These are phyloP conservation scores for Ailuropoda melanoleuca DNA, from an alignment of 2,113 vertebrate species.

Conservation along the genomic window DNA sequence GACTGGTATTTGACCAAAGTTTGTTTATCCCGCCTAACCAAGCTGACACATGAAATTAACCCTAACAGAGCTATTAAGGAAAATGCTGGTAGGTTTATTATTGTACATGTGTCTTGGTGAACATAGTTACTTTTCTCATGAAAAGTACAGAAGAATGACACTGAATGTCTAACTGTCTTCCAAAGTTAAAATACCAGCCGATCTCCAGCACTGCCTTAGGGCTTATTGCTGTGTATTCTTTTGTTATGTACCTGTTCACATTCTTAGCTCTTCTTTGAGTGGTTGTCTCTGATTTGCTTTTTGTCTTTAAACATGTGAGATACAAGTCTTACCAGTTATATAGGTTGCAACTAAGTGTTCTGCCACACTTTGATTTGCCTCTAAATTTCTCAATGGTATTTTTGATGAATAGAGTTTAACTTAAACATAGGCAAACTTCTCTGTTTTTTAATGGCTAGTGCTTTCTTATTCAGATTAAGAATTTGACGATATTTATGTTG, in stretches of 20 bases:
- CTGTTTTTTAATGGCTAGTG: not conserved
- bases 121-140: not conserved
- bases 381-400: not conserved
- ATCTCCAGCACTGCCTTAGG: not conserved
- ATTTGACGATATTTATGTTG: not conserved
- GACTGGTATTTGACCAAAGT: not conserved
- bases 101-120: not conserved
- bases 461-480: not conserved
- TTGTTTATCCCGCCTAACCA: not conserved
- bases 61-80: not conserved
- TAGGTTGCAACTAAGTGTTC: not conserved
- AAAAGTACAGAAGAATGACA: not conserved
- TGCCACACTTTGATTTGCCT: not conserved
- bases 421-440: not conserved
- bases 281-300: not conserved
- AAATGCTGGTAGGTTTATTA: not conserved
- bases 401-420: not conserved
- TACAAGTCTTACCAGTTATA: not conserved
- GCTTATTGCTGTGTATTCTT: not conserved
- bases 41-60: not conserved
- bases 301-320: not conserved
- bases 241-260: not conserved
- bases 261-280: not conserved
- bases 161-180: not conserved
- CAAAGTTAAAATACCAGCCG: not conserved